phyloP scores from a whole-genome alignment of 2,888 invertebrate species.

The Drosophila rubida region DNA sequence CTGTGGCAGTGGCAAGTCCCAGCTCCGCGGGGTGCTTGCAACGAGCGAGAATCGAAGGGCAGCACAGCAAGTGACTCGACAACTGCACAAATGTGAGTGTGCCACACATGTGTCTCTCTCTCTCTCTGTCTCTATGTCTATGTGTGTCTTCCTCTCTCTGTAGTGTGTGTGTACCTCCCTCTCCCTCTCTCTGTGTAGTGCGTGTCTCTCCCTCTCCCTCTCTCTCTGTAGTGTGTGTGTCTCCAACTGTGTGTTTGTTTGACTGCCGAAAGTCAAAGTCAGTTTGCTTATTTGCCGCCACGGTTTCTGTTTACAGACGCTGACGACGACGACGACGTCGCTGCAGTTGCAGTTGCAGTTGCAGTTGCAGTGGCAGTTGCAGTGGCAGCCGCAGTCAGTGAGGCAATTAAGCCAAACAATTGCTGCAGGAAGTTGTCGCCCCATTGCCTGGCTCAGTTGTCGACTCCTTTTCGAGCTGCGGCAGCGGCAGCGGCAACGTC shows the following conservation, averaged over 20 bases:
- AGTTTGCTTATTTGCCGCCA: slow-evolving; percentile 10
- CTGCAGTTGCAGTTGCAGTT: not conserved
- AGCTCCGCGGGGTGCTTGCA: slow-evolving; percentile 45
- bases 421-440: slow-evolving; percentile 13
- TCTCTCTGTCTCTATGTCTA: too few relatives aligned
- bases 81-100: not conserved
- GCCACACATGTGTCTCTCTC: too few relatives aligned
- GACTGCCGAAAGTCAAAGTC: slow-evolving; percentile 9
- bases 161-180: slow-evolving; percentile 9
- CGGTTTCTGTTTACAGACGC: slow-evolving; percentile 7
- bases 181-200: too few relatives aligned
- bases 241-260: slow-evolving; percentile 34
- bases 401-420: slow-evolving; percentile 30
- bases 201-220: too few relatives aligned
- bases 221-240: slow-evolving; percentile 14
- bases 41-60: slow-evolving; percentile 32
- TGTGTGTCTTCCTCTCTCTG: slow-evolving; percentile 16
- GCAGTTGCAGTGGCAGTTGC: not conserved
- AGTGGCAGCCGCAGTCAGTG: slow-evolving; percentile 2
- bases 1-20: slow-evolving; percentile 3
- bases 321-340: not conserved
- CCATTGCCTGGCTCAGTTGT: slow-evolving; percentile 13
- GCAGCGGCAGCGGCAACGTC: slow-evolving; percentile 15
- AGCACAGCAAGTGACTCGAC: not conserved
- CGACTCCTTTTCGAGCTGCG: not conserved